Evolutionary conservation across 2,113 vertebrate species (phyloP).

Genomic region (Motacilla tschutschensis): DNA sequence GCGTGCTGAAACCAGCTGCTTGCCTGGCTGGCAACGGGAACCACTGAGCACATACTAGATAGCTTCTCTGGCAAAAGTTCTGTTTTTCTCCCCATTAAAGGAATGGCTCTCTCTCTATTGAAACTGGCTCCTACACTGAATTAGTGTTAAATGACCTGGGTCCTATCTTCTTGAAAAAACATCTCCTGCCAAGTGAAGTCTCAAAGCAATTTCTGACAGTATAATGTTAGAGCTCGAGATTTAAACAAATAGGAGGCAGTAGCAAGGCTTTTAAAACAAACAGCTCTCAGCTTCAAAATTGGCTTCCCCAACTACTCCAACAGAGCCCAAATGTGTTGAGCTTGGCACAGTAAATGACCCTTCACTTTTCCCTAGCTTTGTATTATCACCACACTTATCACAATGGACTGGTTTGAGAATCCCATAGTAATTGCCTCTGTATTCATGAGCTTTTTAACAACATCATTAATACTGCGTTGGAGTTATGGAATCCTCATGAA

Average conservation of each 20-base stretch:
- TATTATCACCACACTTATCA: constrained; percentile 28
- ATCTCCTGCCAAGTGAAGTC: constrained; percentile 20
- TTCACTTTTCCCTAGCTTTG: constrained; percentile 35
- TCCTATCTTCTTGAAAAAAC: constrained; percentile 33
- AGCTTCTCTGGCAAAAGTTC: constrained; percentile 32
- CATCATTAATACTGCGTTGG: constrained; percentile 4
- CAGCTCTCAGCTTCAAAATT: constrained; percentile 52
- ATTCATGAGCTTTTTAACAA: constrained; percentile 17
- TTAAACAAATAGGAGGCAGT: constrained; percentile 61
- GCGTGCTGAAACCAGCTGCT: constrained; percentile 59
- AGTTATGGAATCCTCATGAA: neutral
- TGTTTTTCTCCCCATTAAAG: neutral
- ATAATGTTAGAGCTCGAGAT: constrained; percentile 31
- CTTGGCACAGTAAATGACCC: constrained; percentile 48
- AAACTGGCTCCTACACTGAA: neutral
- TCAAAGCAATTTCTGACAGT: constrained; percentile 36
- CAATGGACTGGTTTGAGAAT: constrained; percentile 26
- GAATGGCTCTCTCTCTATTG: neutral
- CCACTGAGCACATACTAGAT: neutral
- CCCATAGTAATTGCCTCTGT: neutral
- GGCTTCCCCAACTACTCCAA: constrained; percentile 25
- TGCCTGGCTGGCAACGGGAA: constrained; percentile 1
- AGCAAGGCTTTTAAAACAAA: constrained; percentile 59
- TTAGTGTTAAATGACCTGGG: constrained; percentile 38
- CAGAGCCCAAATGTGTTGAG: constrained; percentile 53